Evolutionary conservation across 2,888 invertebrate species (phyloP), one percentile per base, ranked within the genome.

Genomic region (Emmelina monodactyla): DNA sequence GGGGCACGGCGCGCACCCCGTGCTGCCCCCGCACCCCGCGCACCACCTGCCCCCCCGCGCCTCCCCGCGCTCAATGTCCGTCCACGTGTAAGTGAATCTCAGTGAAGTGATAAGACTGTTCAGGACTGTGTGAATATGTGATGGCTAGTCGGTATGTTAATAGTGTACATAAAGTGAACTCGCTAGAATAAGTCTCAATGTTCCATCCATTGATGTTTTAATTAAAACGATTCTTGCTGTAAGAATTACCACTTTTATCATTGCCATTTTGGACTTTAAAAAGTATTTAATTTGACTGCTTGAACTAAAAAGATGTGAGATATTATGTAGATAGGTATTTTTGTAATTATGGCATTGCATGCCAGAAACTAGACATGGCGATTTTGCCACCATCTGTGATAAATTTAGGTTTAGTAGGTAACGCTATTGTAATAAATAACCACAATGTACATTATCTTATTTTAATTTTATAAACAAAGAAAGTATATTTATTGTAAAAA

Each of bases 11-110:
- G 75, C 69, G 13, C 78, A 75, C 48, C 79, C 78, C 22, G 80
- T 81, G 45, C 53, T 75, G 42, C 83, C 83, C 29, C 80, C 78
- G 51, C 83, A 72, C 62, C 81, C 78, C 14, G 59, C 62, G 39
- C 78, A 76, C 41, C 76, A 72, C 64, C 75, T 81, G 53, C 83
- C 80, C 49, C 80, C 82, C 35, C 78, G 83, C 39, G 82, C 82
- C 46, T 80, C 86, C 31, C 80, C 86, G 31, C 82, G 88, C 49
- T 87, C 87, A 34, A 87, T 89, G 58, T 89, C 91, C 66, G 90
- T 90, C 65, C 90, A 90, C 76, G 91, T 91, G 66, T 88, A 52
- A 33, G 22, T 33, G 42, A 46, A 44, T 37, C 39, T 35, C 44
- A 54, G 57, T 62, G 53, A 50, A 53, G 58, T 65, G 55, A 55